Evolutionary conservation across 2,888 invertebrate species (phyloP).

Genomic region (Plagiodera versicolora): DNA sequence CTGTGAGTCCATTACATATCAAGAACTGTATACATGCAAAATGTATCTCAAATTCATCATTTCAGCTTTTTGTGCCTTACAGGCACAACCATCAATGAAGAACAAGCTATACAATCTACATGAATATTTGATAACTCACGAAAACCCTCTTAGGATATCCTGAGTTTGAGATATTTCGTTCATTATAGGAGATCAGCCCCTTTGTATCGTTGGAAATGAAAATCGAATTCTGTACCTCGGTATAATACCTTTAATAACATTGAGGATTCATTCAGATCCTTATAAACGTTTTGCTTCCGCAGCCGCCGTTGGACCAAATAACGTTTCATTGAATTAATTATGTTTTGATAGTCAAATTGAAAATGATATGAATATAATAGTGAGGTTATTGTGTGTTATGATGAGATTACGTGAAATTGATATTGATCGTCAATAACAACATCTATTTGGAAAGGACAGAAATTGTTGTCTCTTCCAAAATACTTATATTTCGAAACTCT

Average conservation of each 20-base stretch:
- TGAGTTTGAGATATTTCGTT: neutral
- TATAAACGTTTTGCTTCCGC: neutral
- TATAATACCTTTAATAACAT: neutral
- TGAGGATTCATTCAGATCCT: neutral
- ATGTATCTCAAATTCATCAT: no score
- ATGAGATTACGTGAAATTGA: neutral
- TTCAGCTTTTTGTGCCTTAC: no score
- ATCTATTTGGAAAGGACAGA: no score
- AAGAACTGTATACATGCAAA: no score
- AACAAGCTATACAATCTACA: no score
- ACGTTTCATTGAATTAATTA: constrained; percentile 4
- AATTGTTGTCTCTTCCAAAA: no score
- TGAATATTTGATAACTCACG: neutral
- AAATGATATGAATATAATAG: no score
- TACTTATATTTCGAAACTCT: no score
- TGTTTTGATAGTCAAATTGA: neutral
- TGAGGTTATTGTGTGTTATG: no score
- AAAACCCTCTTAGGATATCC: neutral
- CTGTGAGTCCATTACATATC: no score
- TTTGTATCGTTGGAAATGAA: neutral
- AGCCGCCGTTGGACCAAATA: neutral
- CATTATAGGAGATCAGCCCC: neutral
- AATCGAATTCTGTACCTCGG: neutral
- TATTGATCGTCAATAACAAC: no score
- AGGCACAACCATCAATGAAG: no score